Evolutionary conservation across 1,140 invertebrate species (phyloP).

Genomic region (Mizuhopecten yessoensis): DNA sequence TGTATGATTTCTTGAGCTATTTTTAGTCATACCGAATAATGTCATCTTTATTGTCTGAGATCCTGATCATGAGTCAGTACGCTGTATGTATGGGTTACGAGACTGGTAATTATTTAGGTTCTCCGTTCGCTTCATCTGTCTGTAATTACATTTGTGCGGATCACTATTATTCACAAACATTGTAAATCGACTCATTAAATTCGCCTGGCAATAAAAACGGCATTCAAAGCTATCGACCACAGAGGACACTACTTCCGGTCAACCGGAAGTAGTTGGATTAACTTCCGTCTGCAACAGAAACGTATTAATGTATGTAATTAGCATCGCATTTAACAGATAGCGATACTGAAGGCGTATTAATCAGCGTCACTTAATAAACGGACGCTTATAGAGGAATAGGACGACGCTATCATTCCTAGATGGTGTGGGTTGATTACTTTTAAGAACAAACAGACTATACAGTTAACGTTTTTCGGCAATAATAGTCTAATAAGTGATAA

Average conservation of each 20-base stretch:
- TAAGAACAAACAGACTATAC: not conserved
- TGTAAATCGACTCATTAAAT: slow-evolving; percentile 39
- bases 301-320: slow-evolving; percentile 20
- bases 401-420: not conserved
- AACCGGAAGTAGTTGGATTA: slow-evolving; percentile 38
- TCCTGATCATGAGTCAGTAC: not conserved
- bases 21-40: not conserved
- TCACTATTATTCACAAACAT: slow-evolving; percentile 14
- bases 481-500: not conserved
- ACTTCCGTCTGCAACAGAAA: slow-evolving; percentile 32
- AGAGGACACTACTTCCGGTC: slow-evolving; percentile 29
- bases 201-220: slow-evolving; percentile 13
- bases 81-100: not conserved
- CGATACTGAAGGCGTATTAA: not conserved
- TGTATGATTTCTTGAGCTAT: not conserved
- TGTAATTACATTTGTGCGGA: not conserved
- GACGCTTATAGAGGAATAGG: not conserved
- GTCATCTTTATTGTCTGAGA: not conserved
- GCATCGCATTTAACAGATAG: slow-evolving; percentile 37
- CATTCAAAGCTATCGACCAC: slow-evolving; percentile 32
- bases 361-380: not conserved
- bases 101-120: not conserved
- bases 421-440: not conserved
- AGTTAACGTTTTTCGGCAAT: not conserved
- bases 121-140: not conserved